Evolutionary conservation across 2,888 invertebrate genomes (phyloP).

Genomic region (Rambutsinella grinnellia): DNA sequence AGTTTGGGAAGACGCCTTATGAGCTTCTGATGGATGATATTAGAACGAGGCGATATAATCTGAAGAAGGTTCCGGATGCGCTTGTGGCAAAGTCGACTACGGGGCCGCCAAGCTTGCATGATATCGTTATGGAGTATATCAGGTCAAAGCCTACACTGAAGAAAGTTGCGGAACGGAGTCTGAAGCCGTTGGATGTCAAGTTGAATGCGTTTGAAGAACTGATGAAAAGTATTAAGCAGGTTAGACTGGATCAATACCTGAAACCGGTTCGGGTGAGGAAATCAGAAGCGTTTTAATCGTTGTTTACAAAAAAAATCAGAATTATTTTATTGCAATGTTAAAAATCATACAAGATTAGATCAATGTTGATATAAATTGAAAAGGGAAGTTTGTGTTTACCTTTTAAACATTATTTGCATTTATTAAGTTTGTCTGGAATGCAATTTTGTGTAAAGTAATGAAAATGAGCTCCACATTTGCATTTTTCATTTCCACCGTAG

Average conservation of each 20-base stretch:
- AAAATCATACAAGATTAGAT: too few relatives aligned
- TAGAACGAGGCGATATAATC: constrained; percentile 2
- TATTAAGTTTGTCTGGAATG: too few relatives aligned
- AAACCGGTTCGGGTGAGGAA: too few relatives aligned
- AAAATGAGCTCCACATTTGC: constrained; percentile 5
- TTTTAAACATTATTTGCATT: too few relatives aligned
- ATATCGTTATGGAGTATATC: constrained; percentile 22
- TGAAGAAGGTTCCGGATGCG: constrained; percentile 11
- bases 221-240: constrained; percentile 27
- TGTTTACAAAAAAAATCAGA: too few relatives aligned
- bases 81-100: not conserved
- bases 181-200: not conserved
- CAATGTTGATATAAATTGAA: too few relatives aligned
- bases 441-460: constrained; percentile 7
- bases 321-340: too few relatives aligned
- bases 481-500: constrained; percentile 3
- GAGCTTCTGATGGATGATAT: constrained; percentile 41
- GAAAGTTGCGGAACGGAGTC: constrained; percentile 11
- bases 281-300: too few relatives aligned
- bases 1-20: constrained; percentile 21
- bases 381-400: too few relatives aligned
- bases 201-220: constrained; percentile 17
- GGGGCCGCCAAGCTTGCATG: not conserved
- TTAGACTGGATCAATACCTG: constrained; percentile 15
- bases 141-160: constrained; percentile 14